Conservation (phyloP, 1,140 invertebrate genomes). For the Cotesia vestalis region DNA sequence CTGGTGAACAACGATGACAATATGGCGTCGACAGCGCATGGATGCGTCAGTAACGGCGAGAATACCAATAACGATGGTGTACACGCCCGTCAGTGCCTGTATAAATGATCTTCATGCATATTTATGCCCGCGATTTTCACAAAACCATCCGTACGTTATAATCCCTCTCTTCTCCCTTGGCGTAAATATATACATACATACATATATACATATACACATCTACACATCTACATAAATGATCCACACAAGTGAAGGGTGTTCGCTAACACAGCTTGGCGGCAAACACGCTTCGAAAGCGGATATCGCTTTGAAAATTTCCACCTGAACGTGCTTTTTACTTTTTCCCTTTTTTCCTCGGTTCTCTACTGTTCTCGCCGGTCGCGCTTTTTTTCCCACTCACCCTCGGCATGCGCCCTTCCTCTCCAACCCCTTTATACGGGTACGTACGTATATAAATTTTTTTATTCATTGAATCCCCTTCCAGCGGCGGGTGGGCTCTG, state of each 20-base stretch:
- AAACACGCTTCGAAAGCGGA: conserved; percentile 59
- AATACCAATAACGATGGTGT: conserved; percentile 30
- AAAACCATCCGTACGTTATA: conserved; percentile 50
- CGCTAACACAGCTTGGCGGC: conserved; percentile 55
- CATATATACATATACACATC: no score
- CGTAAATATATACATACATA: no score
- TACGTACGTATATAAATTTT: no score
- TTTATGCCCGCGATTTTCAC: conserved; percentile 61
- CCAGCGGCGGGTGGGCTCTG: not conserved
- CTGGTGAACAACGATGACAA: conserved; percentile 9
- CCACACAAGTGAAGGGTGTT: conserved; percentile 40
- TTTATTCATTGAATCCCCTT: conserved; percentile 1
- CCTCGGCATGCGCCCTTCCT: not conserved
- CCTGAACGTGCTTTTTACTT: conserved; percentile 42
- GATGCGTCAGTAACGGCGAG: conserved; percentile 22
- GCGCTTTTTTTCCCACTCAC: conserved; percentile 19
- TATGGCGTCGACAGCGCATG: conserved; percentile 6
- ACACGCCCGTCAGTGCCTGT: conserved; percentile 45
- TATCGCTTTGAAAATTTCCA: conserved; percentile 62
- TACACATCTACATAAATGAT: conserved; percentile 21
- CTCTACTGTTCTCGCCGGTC: not conserved
- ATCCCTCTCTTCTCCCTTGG: not conserved
- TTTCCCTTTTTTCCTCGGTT: conserved; percentile 8
- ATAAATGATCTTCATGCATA: conserved; percentile 66
- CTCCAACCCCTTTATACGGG: no score